Base-by-base conservation (phyloP, 2,797 vertebrate species). In the Craterocephalus amniculus region DNA sequence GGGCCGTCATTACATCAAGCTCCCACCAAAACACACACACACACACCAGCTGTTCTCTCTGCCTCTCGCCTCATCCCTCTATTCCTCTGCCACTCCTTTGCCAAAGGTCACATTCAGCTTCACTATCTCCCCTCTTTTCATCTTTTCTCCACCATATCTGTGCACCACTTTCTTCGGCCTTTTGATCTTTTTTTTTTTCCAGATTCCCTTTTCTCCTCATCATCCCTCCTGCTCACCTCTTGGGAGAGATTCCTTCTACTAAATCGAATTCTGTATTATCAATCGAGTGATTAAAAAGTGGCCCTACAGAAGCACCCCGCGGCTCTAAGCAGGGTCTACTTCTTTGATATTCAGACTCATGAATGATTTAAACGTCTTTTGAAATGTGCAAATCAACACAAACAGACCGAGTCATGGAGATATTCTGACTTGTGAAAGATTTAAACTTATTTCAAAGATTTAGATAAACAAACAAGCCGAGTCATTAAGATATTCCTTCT, bases 51-150 rank as follows among this genome's bases (percentile, higher is more conserved):
- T 90, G 85, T 85, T 90, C 58, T 72, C 67, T 83, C 74, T 67
- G 74, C 72, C 78, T 40, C 68, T 74, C 59, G 49, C 77, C 75
- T 84, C 70, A 74, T 87, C 87, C 77, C 68, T 85, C 79, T 74
- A 80, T 87, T 77, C 55, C 58, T 60, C 76, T 62, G 64, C 79
- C 84, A 76, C 67, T 84, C 85, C 74, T 73, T 76, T 67, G 68
- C 67, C 80, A 88, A 87, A 90, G 91, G 91, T 89, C 88, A 90
- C 79, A 81, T 81, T 87, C 75, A 74, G 59, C 69, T 45, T 63
- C 77, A 10, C 62, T 31, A 26, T 43, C 59, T 61, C 51, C 27
- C 31, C 27, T 67, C 60, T 52, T 79, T 77, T 84, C 65, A 59
- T 74, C 74, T 63, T 38, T 68, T 58, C 59, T 1, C 16, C 52